A percentile compares a stretch with the other conserved stretches of the same genome.
These are phyloP conservation scores for Tinea semifulvella DNA, from an alignment of 2,888 invertebrate species.

Conservation along the genomic window DNA sequence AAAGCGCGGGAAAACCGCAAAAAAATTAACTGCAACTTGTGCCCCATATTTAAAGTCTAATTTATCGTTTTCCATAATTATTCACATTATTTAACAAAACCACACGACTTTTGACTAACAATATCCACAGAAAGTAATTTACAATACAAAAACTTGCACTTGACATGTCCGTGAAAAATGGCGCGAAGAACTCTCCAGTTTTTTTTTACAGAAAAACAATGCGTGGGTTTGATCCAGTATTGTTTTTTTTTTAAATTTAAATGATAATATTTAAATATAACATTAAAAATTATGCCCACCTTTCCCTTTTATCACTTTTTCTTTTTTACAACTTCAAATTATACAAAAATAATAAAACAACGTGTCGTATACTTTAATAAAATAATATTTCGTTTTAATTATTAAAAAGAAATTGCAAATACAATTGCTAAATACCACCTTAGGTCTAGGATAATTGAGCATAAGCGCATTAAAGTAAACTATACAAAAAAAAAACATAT, in stretches of 20 bases:
- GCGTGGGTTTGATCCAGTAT: background rate
- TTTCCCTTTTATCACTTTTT: background rate
- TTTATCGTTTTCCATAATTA: no score
- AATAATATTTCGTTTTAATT: background rate
- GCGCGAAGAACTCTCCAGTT: background rate
- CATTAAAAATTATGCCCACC: background rate
- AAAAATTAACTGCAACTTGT: no score
- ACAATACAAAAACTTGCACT: no score
- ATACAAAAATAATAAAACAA: constrained; percentile 32
- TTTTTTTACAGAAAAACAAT: background rate
- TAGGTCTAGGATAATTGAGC: constrained; percentile 57
- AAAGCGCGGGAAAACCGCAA: no score
- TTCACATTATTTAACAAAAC: no score
- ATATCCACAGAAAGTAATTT: no score
- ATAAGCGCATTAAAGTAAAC: constrained; percentile 57
- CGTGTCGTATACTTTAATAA: constrained; percentile 53
- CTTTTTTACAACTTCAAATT: background rate
- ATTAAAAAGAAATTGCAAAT: background rate
- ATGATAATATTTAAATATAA: background rate
- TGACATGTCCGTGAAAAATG: background rate
- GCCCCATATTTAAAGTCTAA: no score
- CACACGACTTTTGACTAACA: no score
- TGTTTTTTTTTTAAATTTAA: background rate
- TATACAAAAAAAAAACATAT: constrained; percentile 39
- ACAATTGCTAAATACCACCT: background rate